phyloP scores from a whole-genome alignment of 2,888 invertebrate genomes.

The Perdita meconis region DNA sequence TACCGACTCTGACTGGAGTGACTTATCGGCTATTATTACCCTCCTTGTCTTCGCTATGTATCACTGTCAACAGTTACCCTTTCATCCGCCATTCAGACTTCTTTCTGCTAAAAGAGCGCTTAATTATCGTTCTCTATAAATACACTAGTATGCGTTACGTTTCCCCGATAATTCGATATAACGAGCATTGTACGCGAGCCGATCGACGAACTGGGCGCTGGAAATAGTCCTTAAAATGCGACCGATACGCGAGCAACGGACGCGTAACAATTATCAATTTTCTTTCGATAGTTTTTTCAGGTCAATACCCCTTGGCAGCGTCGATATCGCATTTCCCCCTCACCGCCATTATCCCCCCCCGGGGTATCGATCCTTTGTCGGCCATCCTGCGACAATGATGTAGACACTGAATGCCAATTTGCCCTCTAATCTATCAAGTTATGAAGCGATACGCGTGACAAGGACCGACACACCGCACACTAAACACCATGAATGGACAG shows the following conservation, averaged over 20 bases:
- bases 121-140: conserved; percentile 68
- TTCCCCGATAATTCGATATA: conserved; percentile 58
- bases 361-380: conserved; percentile 36
- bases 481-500: conserved; percentile 80
- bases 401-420: conserved; percentile 45
- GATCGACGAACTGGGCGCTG: conserved; percentile 8
- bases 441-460: conserved; percentile 56
- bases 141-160: conserved; percentile 46
- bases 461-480: conserved; percentile 63
- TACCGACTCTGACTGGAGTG: conserved; percentile 44
- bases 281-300: neutral
- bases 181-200: conserved; percentile 51
- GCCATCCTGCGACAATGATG: conserved; percentile 10
- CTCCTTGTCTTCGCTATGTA: conserved; percentile 62
- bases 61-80: conserved; percentile 62
- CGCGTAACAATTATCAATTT: neutral
- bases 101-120: conserved; percentile 50
- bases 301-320: neutral
- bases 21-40: conserved; percentile 68
- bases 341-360: conserved; percentile 1
- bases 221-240: neutral
- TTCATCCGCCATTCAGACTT: conserved; percentile 66
- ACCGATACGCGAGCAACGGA: conserved; percentile 4
- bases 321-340: neutral
- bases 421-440: conserved; percentile 50